phyloP scores from a whole-genome alignment of 2,888 invertebrate species.

The Meteorus cinctellus region DNA sequence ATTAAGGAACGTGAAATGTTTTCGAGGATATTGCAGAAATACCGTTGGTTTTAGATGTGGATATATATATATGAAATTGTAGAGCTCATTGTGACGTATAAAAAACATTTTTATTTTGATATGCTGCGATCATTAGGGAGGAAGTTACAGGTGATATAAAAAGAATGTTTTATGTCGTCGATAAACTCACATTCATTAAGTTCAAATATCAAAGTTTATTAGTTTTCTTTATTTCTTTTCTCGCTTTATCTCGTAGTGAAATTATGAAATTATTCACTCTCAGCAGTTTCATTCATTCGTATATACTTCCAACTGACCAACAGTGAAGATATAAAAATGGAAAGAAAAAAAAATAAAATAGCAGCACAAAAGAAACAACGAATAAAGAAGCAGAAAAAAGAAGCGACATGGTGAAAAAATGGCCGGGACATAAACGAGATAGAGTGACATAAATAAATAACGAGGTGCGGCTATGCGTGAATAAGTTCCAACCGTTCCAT shows the following conservation, averaged over 20 bases:
- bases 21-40: neutral
- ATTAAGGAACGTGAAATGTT: neutral
- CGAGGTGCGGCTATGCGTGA: conserved; percentile 34
- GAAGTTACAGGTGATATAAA: neutral
- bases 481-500: conserved; percentile 4
- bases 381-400: neutral
- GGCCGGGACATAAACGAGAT: conserved; percentile 37
- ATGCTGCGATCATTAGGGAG: neutral
- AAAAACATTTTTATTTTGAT: neutral
- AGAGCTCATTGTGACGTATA: neutral
- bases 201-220: neutral
- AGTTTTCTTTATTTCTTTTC: neutral
- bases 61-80: neutral
- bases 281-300: neutral
- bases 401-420: conserved; percentile 7
- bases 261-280: neutral
- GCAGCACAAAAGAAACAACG: neutral
- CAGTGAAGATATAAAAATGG: neutral
- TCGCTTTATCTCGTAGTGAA: neutral
- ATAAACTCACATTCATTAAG: neutral
- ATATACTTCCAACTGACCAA: conserved; percentile 10
- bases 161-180: neutral
- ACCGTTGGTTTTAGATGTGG: neutral
- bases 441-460: conserved; percentile 45
- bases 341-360: neutral